Evolutionary conservation across 1,140 invertebrate genomes (phyloP), one percentile per base, ranked within the genome.

Genomic region (Chelonus insularis): DNA sequence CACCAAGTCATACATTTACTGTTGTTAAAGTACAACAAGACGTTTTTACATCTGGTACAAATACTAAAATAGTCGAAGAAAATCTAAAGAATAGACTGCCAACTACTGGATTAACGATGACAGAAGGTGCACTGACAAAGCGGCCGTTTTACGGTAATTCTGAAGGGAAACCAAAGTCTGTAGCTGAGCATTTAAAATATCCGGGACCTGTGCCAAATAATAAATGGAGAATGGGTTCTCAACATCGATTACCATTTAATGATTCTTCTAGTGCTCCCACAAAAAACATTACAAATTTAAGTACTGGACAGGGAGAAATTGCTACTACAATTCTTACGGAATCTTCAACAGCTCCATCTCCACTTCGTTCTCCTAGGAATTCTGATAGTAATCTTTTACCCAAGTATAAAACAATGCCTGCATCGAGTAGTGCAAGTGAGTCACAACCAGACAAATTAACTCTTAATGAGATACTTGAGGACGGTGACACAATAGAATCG

Each of bases 381-480:
- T 65, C 70, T 62, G 70, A 79, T 32, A 69, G 66, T 63, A 54
- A 71, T 57, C 48, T 81, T 57, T 65, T 80, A 59, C 78, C 82
- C 32, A 83, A 86, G 65, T 82, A 84, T 55, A 86, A 86, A 70
- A 86, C 84, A 0, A 84, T 86, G 81, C 86, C 85, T 2, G 79
- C 83, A 4, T 78, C 84, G 7, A 74, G 80, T 11, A 74, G 78
- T 23, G 71, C 72, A n/a, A 45, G 52, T 11, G 50, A 55, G 12
- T 41, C 32, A 2, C 54, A 57, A 8, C 64, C 87, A 4, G 64
- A 62, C 9, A 86, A 88, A 67, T 66, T 88, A 14, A 82, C 84
- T 12, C 75, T 91, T 4, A 90, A 91, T 71, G 89, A 91, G 73
- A 90, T 91, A 51, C 84, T 87, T 60, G 89, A 91, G 69, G 89